Conservation (phyloP, 2,888 invertebrate species). For the Pyrrhosoma nymphula region DNA sequence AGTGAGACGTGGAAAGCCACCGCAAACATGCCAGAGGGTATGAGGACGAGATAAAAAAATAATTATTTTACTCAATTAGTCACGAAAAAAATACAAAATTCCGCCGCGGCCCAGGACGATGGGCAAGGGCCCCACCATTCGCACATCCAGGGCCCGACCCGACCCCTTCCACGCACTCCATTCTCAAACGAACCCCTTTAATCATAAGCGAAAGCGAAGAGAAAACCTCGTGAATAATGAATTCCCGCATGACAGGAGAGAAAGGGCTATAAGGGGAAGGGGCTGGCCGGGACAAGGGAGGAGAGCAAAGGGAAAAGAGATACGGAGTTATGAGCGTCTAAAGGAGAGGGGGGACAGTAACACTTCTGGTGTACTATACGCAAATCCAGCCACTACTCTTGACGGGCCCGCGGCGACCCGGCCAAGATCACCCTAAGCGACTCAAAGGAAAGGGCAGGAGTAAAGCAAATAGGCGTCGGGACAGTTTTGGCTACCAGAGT, state of each 20-base stretch:
- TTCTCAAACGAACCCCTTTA: constrained; percentile 41
- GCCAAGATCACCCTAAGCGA: no score
- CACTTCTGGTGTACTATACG: no score
- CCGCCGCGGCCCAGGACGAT: not conserved
- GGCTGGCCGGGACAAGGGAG: not conserved
- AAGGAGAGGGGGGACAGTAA: no score
- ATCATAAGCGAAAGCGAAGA: constrained; percentile 31
- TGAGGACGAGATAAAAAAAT: not conserved
- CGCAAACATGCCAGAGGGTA: not conserved
- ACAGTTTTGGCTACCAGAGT: no score
- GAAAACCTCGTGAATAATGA: constrained; percentile 59
- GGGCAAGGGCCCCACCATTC: not conserved
- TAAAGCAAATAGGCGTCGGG: no score
- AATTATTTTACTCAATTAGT: constrained; percentile 5
- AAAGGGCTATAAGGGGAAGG: not conserved
- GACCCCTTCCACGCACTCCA: not conserved
- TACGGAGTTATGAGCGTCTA: not conserved
- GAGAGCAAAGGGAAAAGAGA: not conserved
- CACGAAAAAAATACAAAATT: not conserved
- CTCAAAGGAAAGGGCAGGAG: no score
- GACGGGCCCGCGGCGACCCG: no score
- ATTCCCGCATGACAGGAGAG: constrained; percentile 40
- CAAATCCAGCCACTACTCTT: no score
- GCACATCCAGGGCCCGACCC: not conserved
- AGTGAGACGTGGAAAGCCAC: not conserved